Percentiles rank a stretch among this genome's conserved stretches.
phyloP scores from a whole-genome alignment of 2,113 vertebrate genomes.

The Recurvirostra avosetta region DNA sequence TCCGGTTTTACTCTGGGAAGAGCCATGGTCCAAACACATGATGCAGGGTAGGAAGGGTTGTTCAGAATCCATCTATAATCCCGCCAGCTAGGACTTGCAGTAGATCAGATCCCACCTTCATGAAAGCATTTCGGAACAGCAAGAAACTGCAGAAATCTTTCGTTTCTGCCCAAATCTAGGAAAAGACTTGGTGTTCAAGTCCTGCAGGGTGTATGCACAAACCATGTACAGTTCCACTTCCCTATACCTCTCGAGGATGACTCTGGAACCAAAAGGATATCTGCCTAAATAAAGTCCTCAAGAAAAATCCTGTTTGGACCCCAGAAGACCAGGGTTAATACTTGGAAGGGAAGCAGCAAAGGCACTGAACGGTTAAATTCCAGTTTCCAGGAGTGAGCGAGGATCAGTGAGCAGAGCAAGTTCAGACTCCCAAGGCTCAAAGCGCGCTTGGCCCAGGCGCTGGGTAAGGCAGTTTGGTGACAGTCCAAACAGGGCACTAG shows the following conservation, averaged over 20 bases:
- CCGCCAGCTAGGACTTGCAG: background rate
- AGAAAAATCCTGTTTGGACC: background rate
- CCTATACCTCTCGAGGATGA: background rate
- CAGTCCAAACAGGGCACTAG: constrained; percentile 21
- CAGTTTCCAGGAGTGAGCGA: accelerated
- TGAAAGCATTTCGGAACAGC: background rate
- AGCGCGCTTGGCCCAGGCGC: background rate
- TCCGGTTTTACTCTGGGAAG: background rate
- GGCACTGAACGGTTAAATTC: background rate
- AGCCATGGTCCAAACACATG: background rate
- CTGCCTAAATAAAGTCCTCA: background rate
- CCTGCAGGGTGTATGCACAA: background rate
- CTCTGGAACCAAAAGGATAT: background rate
- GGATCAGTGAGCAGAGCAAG: background rate
- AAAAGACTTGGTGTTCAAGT: background rate
- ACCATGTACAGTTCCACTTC: background rate
- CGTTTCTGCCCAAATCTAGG: background rate
- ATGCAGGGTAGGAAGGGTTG: background rate
- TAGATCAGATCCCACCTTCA: background rate
- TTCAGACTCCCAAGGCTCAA: background rate
- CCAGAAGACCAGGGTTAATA: background rate
- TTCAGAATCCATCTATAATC: background rate
- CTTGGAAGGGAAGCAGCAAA: background rate
- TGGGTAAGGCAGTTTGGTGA: background rate
- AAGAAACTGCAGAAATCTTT: background rate